A percentile compares a stretch with the other conserved stretches of the same genome.
phyloP scores from a whole-genome alignment of 2,113 vertebrate species.

The Ceyx cyanopectus region DNA sequence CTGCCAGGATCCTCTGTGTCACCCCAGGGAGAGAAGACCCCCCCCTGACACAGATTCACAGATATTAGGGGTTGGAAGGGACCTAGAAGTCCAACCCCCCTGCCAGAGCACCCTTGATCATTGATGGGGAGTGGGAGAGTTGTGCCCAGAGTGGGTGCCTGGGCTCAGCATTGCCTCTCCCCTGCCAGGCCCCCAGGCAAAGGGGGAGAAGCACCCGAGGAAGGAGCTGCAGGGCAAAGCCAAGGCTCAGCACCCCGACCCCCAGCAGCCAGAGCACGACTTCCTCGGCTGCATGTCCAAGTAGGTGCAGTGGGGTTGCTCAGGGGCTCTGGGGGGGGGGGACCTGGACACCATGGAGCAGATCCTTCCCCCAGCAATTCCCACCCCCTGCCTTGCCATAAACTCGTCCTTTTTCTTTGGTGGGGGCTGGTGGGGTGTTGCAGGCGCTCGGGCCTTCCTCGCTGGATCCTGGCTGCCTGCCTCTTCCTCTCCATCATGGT shows the following conservation, averaged over 20 bases:
- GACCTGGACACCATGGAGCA: fast-evolving
- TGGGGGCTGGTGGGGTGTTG: constrained; percentile 18
- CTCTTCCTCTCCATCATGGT: constrained; percentile 96
- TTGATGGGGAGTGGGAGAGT: fast-evolving
- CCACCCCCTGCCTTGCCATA: neutral
- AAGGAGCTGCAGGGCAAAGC: constrained; percentile 79
- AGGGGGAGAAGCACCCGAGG: constrained; percentile 76
- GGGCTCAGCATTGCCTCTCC: neutral
- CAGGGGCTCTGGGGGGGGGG: neutral
- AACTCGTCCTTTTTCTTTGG: constrained; percentile 10
- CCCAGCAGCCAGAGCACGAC: constrained; percentile 84
- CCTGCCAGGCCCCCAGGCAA: constrained; percentile 76
- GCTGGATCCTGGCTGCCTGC: constrained; percentile 95
- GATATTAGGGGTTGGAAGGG: too few species aligned
- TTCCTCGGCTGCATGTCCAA: constrained; percentile 97
- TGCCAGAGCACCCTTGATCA: neutral
- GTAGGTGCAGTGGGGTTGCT: constrained; percentile 60
- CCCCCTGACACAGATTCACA: too few species aligned
- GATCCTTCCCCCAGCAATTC: neutral
- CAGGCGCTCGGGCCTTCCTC: constrained; percentile 95
- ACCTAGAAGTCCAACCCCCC: too few species aligned
- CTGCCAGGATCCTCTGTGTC: neutral
- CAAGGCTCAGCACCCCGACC: constrained; percentile 70
- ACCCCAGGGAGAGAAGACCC: neutral
- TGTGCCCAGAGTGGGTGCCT: fast-evolving